These are phyloP conservation scores for Drosophila rellima DNA, from an alignment of 2,888 invertebrate genomes.

Conservation along the genomic window DNA sequence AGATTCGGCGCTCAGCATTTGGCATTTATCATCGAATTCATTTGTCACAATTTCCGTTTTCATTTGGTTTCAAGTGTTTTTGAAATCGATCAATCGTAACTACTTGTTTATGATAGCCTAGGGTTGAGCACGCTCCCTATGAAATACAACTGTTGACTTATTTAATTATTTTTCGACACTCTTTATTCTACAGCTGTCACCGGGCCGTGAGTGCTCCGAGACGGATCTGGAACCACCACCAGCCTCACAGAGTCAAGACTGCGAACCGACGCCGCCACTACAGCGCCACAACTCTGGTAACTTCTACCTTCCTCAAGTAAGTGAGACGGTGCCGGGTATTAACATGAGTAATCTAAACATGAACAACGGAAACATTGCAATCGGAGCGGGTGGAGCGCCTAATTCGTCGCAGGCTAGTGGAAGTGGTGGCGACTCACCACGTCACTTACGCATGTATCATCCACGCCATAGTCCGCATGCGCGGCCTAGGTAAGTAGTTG, in stretches of 20 bases:
- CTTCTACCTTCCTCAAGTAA: conserved; percentile 92
- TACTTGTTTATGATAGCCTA: conserved; percentile 32
- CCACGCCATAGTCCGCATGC: conserved; percentile 93
- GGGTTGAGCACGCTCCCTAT: conserved; percentile 19
- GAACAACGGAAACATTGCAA: conserved; percentile 76
- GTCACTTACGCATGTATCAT: conserved; percentile 86
- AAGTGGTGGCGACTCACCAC: conserved; percentile 86
- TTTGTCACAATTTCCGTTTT: conserved; percentile 39
- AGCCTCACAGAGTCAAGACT: conserved; percentile 96
- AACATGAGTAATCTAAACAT: conserved; percentile 46
- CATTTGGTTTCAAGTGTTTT: conserved; percentile 56
- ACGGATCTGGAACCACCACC: conserved; percentile 96
- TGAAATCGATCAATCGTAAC: conserved; percentile 53
- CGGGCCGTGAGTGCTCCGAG: conserved; percentile 93
- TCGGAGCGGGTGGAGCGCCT: conserved; percentile 51
- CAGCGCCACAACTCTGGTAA: conserved; percentile 95
- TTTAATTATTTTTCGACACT: conserved; percentile 1
- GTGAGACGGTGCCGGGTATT: conserved; percentile 64
- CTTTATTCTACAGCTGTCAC: conserved; percentile 89
- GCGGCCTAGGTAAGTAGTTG: conserved; percentile 88
- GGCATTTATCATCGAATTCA: conserved; percentile 35
- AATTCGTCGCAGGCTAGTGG: conserved; percentile 56
- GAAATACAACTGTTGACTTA: conserved; percentile 7
- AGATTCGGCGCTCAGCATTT: neutral
- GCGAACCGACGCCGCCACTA: conserved; percentile 95